Conservation (phyloP, 1,140 invertebrate species). For the Procambarus virginalis region DNA sequence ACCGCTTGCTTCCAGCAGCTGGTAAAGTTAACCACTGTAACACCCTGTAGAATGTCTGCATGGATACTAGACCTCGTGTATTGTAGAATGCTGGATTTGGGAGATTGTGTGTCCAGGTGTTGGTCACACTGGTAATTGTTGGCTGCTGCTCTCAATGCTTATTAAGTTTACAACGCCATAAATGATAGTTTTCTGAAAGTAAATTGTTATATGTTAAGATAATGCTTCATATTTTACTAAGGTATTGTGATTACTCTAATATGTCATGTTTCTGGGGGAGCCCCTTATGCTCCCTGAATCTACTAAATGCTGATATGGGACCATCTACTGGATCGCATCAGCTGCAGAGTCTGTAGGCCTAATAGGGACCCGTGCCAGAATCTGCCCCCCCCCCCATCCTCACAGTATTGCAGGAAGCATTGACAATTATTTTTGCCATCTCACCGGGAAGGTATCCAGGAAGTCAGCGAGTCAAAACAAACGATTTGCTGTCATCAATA, state of each 20-base stretch:
- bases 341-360: no score
- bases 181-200: neutral
- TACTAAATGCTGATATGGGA: no score
- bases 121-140: neutral
- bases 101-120: neutral
- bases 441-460: no score
- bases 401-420: no score
- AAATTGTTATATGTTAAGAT: neutral
- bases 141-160: neutral
- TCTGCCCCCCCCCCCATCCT: no score
- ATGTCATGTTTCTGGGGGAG: neutral
- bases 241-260: neutral
- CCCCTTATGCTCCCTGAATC: no score
- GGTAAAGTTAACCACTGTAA: neutral
- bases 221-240: neutral
- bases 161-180: neutral
- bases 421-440: no score
- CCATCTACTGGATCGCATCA: no score
- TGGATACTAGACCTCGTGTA: neutral
- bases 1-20: neutral
- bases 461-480: no score
- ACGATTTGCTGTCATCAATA: no score
- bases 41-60: neutral
- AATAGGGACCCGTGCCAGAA: no score
- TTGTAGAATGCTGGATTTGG: neutral